A percentile compares a stretch with the other conserved stretches of the same genome.
phyloP scores from a whole-genome alignment of 2,797 vertebrate species.

The Cyprinella venusta region DNA sequence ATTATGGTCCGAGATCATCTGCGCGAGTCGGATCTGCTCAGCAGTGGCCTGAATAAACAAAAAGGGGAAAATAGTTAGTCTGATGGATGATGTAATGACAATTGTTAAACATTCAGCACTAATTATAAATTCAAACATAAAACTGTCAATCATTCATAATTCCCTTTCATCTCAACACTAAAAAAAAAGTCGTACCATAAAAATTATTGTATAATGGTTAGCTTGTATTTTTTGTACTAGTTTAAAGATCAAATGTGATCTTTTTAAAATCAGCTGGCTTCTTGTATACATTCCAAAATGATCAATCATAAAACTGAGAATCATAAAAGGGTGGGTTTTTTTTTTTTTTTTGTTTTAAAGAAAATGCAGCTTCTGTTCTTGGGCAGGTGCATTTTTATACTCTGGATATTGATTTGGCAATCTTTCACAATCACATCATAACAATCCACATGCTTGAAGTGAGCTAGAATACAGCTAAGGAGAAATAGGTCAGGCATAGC shows the following conservation, averaged over 20 bases:
- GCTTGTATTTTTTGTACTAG: neutral
- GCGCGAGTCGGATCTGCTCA: constrained; percentile 98
- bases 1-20: constrained; percentile 99
- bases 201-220: neutral
- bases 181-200: too few species aligned
- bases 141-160: too few species aligned
- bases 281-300: neutral
- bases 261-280: neutral
- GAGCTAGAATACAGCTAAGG: neutral
- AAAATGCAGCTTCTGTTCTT: neutral
- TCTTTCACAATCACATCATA: neutral
- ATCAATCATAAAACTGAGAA: neutral
- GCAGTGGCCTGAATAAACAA: constrained; percentile 87
- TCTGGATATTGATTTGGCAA: neutral
- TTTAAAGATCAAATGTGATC: neutral
- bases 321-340: too few species aligned
- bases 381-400: neutral
- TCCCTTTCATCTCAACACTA: neutral
- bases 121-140: too few species aligned
- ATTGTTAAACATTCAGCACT: neutral
- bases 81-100: neutral
- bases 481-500: constrained; percentile 20
- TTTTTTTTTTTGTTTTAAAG: too few species aligned
- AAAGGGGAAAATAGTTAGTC: neutral
- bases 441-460: neutral